Evolutionary conservation across 2,113 vertebrate species (phyloP), one percentile per base, ranked within the genome.

Genomic region (Euleptes europaea): DNA sequence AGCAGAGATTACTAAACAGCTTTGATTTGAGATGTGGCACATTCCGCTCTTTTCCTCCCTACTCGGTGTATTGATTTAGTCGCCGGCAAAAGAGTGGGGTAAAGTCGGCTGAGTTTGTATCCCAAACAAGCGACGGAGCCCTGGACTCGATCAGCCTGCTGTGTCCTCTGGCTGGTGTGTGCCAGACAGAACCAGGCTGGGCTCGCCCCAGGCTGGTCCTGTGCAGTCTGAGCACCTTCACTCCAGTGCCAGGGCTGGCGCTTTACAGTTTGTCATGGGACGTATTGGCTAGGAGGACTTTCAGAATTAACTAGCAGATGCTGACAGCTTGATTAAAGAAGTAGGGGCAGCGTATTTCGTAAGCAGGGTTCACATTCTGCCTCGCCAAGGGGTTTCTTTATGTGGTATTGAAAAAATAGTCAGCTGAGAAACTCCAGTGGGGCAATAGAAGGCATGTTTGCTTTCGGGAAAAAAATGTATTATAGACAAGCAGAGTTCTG

Each of bases 1-100:
- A 94, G 87, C 85, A 78, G 74, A 79, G 76, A 91, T 94, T 94
- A 92, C 92, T 93, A 93, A 95, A 94, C 85, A 78, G 90, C 88
- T 90, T 75, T 15, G 78, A 79, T 77, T 92, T 88, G 90, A 86
- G 67, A 88, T 85, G 80, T 67, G 60, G 71, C 84, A 2, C 80
- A 28, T 89, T 78, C 88, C 88, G 89, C 44, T 78, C 78, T 86
- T 80, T 91, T 26, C 66, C 90, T 88, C 71, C 28, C 77, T 81
- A 28, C 66, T 51, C 26, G 40, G n/a, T 83, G 26, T 83, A 74
- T 85, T 72, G 15, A 38, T 80, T 75, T 76, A 12, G 21, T 57
- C 0, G 69, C 17, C 60, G 65, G 23, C 13, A 70, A 78, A 2
- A 79, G 84, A 26, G 49, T 13, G 19, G 60, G 40, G 78, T 17